Percentiles rank a stretch among this genome's conserved stretches.
phyloP scores from a whole-genome alignment of 2,797 vertebrate genomes.

The Chiloscyllium punctatum region DNA sequence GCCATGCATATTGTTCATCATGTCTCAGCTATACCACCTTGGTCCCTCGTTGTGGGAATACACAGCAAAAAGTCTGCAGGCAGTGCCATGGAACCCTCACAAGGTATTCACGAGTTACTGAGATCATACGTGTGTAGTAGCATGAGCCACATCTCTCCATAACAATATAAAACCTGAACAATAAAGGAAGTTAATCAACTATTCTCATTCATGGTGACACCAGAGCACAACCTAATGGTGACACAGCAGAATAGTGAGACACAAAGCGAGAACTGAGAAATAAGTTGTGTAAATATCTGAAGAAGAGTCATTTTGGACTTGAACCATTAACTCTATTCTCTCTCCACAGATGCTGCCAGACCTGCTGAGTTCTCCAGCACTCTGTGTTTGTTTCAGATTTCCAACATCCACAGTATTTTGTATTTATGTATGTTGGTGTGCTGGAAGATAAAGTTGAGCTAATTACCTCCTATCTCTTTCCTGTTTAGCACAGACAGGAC shows the following conservation, averaged over 20 bases:
- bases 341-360: no score
- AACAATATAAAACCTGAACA: background rate
- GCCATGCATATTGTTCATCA: slow-evolving; percentile 77
- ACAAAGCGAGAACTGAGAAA: background rate
- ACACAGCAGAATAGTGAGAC: background rate
- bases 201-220: background rate
- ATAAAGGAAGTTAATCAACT: background rate
- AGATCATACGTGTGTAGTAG: background rate
- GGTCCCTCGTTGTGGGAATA: slow-evolving; percentile 73
- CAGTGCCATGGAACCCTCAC: slow-evolving; percentile 75
- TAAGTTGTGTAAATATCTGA: background rate
- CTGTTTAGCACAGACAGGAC: background rate
- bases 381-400: no score
- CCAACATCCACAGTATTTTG: no score
- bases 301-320: no score
- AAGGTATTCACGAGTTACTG: slow-evolving; percentile 59
- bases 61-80: slow-evolving; percentile 88
- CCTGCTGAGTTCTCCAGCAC: no score
- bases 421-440: background rate
- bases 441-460: background rate
- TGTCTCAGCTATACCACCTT: slow-evolving; percentile 73
- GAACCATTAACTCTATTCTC: no score
- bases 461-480: background rate
- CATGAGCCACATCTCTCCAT: background rate
- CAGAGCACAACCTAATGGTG: background rate